Base-by-base conservation (phyloP, 1,140 invertebrate species). In the Polyergus mexicanus region DNA sequence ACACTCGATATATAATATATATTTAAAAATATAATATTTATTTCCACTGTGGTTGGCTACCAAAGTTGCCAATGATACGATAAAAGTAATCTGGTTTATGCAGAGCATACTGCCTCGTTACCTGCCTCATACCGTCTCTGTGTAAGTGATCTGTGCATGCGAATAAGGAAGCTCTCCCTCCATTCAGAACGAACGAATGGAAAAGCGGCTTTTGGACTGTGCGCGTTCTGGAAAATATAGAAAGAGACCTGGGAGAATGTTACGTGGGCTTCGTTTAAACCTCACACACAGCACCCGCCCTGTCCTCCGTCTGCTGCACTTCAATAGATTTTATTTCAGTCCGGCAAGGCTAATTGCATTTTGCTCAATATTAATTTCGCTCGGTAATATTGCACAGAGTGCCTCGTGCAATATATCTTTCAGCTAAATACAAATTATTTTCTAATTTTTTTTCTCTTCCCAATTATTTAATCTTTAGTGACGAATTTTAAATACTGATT, bases 11-110 rank as follows among this genome's bases (percentile, higher is more conserved):
- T 72, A 47, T 47, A 51, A 3, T 51, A 83, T 32, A 83, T 32
- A 83, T 72, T 56, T 83, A 74, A 83, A 74, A 71, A 56, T 81
- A 66, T 60, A 81, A 83, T 83, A 83, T 83, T 74, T 83, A 83
- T 83, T 54, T 83, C 16, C 38, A 25, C 13, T 60, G 41, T 3
- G 68, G 68, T 28, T 62, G 77, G 62, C 22, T 74, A 83, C 25
- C 56, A 41, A 56, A 83, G 74, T 83, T 83, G 72, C 78, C 51
- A 56, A 16, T 81, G 78, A 74, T 83, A 83, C 78, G 62, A 83
- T 83, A 72, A 54, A 8, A 72, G 54, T 54, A 60, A 68, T 60
- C 78, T 62, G 28, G 68, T 69, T 81, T 72, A 35, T 74, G 54
- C 51, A 54, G 54, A 60, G 38, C 47, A 22, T 56, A 56, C 44